Percentiles rank a stretch among this genome's conserved stretches.
Conservation (phyloP, 2,113 vertebrate genomes). For the Ptilorrhoa leucosticta region DNA sequence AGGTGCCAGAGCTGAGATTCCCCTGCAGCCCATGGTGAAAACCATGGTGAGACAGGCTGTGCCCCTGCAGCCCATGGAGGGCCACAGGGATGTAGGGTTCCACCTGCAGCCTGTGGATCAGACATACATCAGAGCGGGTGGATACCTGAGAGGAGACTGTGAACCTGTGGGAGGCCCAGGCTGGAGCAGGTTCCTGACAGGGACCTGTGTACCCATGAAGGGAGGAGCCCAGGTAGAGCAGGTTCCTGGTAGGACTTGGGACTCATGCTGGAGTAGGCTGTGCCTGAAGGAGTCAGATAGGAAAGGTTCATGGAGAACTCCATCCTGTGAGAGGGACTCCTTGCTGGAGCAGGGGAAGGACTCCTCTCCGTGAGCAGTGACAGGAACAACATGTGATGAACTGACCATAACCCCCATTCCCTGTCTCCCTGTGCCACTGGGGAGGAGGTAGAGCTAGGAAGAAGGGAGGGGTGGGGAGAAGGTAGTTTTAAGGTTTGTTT, state of each 20-base stretch:
- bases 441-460: neutral
- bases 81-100: neutral
- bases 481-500: neutral
- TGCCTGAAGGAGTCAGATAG: neutral
- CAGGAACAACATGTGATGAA: neutral
- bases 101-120: fast-evolving
- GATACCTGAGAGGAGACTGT: neutral
- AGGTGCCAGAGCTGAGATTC: neutral
- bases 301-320: neutral
- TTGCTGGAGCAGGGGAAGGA: neutral
- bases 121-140: neutral
- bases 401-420: neutral
- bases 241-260: neutral
- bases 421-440: neutral
- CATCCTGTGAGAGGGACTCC: neutral
- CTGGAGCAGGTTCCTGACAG: neutral
- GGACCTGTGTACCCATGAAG: neutral
- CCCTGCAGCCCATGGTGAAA: fast-evolving
- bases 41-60: neutral
- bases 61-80: neutral
- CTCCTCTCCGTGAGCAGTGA: neutral
- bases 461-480: neutral
- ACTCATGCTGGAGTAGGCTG: neutral
- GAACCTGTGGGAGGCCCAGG: neutral
- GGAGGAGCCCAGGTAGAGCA: neutral